Evolutionary conservation across 2,797 vertebrate species (phyloP), one percentile per base, ranked within the genome.

Genomic region (Caiman crocodilus): DNA sequence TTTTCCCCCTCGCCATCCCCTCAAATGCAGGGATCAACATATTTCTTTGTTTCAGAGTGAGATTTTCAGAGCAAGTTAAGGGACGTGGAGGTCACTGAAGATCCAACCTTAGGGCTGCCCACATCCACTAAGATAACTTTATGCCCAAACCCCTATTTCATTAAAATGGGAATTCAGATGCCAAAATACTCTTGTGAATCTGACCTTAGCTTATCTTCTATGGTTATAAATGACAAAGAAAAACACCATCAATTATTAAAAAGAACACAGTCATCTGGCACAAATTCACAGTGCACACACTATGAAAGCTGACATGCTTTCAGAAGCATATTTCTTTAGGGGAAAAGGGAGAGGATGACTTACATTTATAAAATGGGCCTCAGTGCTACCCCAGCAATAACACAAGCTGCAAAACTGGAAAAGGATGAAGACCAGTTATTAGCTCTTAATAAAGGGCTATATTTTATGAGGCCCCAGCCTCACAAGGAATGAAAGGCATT

Each of bases 1-100:
- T 20, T 63, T 55, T 7, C 2, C 17, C 12, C 55, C 65, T 89
- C 6, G 79, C 73, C 14, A 42, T 76, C 20, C 83, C 13, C 71
- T 79, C 20, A 18, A 76, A 6, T 59, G 83, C 17, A 42, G 50
- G n/a, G 90, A 87, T 90, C n/a, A 59, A 6, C 28, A 75, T 69
- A 30, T 89, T 82, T 5, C 42, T 10, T 50, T 50, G 42, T 50
- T 50, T 58, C 65, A 84, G 21, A 42, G 28, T 18, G 61, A 32
- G 20, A 71, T 20, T 59, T 32, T 50, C 42, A 89, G 90, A 88
- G 4, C 3, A 55, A n/a, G 1, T 20, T 25, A 83, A 76, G 4
- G 85, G 6, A 76, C 64, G 69, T 26, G 26, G 6, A 76, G 89
- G 10, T 60, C 5, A 63, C 59, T 21, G 6, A 88, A 84, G 20